Percentiles rank a stretch among this genome's conserved stretches.
These are phyloP conservation scores for Tichodroma muraria DNA, from an alignment of 2,113 vertebrate genomes.

Conservation along the genomic window DNA sequence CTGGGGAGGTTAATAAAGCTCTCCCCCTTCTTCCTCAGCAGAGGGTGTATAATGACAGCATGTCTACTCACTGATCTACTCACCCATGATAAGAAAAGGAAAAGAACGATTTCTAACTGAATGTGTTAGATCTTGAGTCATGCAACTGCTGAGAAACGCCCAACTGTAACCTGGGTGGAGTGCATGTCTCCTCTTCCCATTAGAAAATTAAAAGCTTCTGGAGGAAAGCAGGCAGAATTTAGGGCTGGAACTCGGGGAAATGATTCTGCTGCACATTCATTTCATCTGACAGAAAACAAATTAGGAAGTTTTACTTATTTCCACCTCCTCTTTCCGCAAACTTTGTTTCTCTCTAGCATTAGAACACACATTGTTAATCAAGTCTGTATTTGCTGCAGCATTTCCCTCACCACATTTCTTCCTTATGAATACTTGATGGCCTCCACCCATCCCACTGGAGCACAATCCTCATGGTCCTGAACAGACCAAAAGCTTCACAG, in stretches of 20 bases:
- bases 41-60: background rate
- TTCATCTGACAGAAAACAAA: background rate
- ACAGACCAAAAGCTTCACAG: background rate
- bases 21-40: background rate
- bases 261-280: background rate
- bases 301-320: background rate
- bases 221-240: background rate
- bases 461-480: background rate
- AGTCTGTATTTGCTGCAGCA: background rate
- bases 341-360: background rate
- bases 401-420: slow-evolving; percentile 21
- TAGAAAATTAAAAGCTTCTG: background rate
- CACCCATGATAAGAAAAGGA: background rate
- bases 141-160: background rate
- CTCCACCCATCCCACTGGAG: slow-evolving; percentile 33
- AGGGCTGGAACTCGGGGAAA: background rate
- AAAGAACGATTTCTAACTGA: background rate
- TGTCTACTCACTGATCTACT: background rate
- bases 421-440: background rate
- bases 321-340: background rate
- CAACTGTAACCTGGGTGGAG: background rate
- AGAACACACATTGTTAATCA: background rate
- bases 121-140: background rate
- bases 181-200: background rate
- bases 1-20: background rate